Evolutionary conservation across 2,113 vertebrate genomes (phyloP), one percentile per base, ranked within the genome.

Genomic region (Chelonoidis abingdonii): DNA sequence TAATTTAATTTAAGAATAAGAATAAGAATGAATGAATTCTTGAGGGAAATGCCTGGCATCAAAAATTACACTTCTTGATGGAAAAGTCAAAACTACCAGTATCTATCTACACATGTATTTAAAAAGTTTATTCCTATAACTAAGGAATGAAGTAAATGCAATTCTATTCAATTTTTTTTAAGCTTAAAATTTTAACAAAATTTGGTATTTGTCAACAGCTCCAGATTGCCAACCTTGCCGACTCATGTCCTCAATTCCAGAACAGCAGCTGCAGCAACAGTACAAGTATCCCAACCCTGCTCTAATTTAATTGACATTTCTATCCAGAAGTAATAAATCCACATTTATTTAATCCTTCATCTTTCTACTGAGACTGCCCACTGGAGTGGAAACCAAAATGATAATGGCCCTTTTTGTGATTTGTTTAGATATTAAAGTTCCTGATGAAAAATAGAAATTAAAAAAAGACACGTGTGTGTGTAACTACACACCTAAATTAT

Each of bases 1-100:
- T 49, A 49, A 49, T 47, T 47, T 47, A 53, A 62, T 0, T 82
- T 27, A 59, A 0, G 3, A 92, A 31, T 5, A 59, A 0, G 3
- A 92, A 31, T 5, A 2, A 69, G 5, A 7, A 5, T 49, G 16
- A 65, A 65, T 24, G 57, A 25, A 76, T 5, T 80, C 49, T 84
- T 78, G 2, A 12, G 10, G 5, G 0, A 57, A n/a, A 69, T 14
- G 57, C 4, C 50, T 84, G 54, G n/a, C 38, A 10, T 2, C 65
- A 16, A 44, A 59, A 89, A 54, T 78, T 54, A 69, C 41, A 19
- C 41, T 87, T 22, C 88, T 75, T 56, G 12, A 24, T 19, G 78
- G 29, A 27, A 93, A 12, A 29, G 49, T 27, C 14, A 62, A 52
- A 94, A 93, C 29, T 8, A 35, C 31, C 14, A 83, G 31, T 69